phyloP scores from a whole-genome alignment of 2,113 vertebrate species.

The Pardalotus punctatus region DNA sequence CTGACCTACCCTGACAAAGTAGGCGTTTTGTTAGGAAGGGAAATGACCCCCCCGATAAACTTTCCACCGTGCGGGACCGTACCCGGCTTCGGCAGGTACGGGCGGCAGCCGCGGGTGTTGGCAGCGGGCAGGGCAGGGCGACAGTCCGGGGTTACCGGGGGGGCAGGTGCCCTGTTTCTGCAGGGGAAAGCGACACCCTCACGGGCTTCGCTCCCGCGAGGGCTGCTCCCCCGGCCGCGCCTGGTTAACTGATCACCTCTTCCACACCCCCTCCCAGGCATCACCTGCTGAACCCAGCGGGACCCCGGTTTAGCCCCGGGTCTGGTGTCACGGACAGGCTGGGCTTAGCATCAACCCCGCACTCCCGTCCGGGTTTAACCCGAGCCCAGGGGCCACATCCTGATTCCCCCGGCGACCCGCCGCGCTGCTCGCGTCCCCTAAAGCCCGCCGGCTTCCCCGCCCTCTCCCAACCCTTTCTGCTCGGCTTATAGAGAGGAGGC shows the following conservation, averaged over 20 bases:
- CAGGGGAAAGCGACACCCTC: conserved; percentile 12
- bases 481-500: not conserved
- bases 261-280: not conserved
- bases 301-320: not conserved
- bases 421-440: not conserved
- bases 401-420: not conserved
- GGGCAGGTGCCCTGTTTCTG: conserved; percentile 47
- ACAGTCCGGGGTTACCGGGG: conserved; percentile 43
- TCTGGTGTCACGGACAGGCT: not conserved
- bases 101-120: conserved; percentile 5
- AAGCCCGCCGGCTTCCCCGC: not conserved
- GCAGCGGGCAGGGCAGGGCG: not conserved
- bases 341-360: not conserved
- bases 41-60: not conserved
- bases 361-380: not conserved
- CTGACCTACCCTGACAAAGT: not conserved
- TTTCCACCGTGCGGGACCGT: not conserved
- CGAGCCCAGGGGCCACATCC: not conserved
- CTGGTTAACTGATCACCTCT: not conserved
- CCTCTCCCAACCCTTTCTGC: not conserved
- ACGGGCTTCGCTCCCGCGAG: not conserved
- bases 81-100: not conserved
- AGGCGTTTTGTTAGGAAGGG: not conserved
- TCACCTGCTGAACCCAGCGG: not conserved
- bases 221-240: not conserved